Evolutionary conservation across 2,113 vertebrate species (phyloP), one percentile per base, ranked within the genome.

Genomic region (Pituophis catenifer): DNA sequence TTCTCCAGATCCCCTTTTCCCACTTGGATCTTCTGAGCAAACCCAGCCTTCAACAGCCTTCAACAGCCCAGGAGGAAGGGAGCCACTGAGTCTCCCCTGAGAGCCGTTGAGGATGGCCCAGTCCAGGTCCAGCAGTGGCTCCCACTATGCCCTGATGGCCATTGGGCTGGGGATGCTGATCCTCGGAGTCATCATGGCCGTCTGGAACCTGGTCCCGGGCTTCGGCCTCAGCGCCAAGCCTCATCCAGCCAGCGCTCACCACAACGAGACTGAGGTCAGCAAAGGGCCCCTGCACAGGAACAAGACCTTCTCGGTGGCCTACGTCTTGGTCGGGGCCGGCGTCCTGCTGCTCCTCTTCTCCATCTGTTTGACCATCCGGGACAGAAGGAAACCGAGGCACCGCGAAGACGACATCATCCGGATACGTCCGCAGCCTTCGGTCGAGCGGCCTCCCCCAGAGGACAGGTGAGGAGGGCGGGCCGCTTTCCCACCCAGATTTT

Each of bases 181-280:
- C 23, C 98, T 99, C 0, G 99, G 99, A 33, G 97, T 99, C 58
- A 98, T 99, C 95, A 99, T 99, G 99, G 98, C 99, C 0, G 98
- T 99, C 93, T 99, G 99, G 99, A 99, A 99, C 92, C 96, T 99
- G 15, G 98, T 99, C 23, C 99, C 99, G 0, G 97, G 98, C 26
- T 97, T 98, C 1, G 95, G 97, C 0, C 90, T 95, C 0, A 0
- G 91, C 0, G 95, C 95, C 0, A 97, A 96, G 13, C 95, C 52
- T 10, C 3, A 38, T 1, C 0, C 38, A 0, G 91, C 95, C 1
- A 99, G 33, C 8, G 1, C 8, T 3, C 75, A 98, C 95, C 97
- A 96, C 95, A 98, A 97, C 95, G 98, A 95, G 0, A 95, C 95
- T 0, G 92, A 95, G 0, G 87, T 89, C 0, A 96, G 93, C 62